These are phyloP conservation scores for Empidonax traillii DNA, from an alignment of 2,113 vertebrate species.

Conservation along the genomic window DNA sequence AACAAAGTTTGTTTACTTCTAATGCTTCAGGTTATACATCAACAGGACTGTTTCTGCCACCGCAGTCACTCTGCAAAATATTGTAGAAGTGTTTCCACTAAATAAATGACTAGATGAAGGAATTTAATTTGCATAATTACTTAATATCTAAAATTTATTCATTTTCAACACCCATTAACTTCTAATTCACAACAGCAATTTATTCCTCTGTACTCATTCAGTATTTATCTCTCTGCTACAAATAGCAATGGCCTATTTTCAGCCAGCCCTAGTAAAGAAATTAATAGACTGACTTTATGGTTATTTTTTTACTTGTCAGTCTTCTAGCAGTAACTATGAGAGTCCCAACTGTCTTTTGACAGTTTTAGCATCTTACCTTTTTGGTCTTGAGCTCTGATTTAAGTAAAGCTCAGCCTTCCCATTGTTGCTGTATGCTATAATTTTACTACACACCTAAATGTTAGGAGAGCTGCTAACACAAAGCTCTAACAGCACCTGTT, in stretches of 20 bases:
- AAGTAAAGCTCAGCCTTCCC: background rate
- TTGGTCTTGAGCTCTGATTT: background rate
- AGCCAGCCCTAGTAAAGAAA: background rate
- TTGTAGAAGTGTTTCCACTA: background rate
- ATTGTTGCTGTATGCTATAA: background rate
- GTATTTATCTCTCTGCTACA: background rate
- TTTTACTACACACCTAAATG: background rate
- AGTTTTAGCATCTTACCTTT: background rate
- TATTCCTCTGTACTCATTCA: background rate
- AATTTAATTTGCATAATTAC: slow-evolving; percentile 41
- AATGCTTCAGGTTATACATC: background rate
- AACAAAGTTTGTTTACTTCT: background rate
- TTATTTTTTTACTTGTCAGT: background rate
- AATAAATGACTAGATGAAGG: slow-evolving; percentile 1
- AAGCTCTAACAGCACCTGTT: background rate
- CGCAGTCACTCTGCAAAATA: background rate
- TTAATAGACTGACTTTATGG: background rate
- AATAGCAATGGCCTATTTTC: slow-evolving; percentile 34
- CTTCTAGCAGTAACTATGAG: background rate
- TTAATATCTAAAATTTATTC: slow-evolving; percentile 29
- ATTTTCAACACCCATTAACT: slow-evolving; percentile 13
- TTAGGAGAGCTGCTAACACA: background rate
- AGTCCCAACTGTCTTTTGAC: background rate
- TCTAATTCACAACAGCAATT: slow-evolving; percentile 3
- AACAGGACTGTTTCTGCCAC: background rate